These are phyloP conservation scores for Amiota minor DNA, from an alignment of 2,888 invertebrate species.

Conservation along the genomic window DNA sequence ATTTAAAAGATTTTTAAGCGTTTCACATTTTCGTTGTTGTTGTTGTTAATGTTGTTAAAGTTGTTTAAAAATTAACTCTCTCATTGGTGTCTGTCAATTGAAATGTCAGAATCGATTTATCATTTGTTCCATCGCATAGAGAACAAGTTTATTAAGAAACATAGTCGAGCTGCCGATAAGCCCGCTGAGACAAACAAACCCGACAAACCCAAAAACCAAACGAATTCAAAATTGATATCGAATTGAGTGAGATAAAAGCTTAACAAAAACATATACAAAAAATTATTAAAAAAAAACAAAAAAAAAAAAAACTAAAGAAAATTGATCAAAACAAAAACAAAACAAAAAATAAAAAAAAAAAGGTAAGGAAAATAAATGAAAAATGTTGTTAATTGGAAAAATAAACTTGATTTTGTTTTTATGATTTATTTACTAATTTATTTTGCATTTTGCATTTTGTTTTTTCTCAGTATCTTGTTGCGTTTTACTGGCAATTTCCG, in stretches of 20 bases:
- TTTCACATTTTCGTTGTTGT: not conserved
- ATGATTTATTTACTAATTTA: slow-evolving; percentile 52
- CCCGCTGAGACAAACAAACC: not conserved
- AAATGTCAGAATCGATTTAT: slow-evolving; percentile 69
- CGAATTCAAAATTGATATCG: not conserved
- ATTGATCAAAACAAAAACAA: slow-evolving; percentile 4
- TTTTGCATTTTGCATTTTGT: no score
- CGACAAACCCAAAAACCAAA: not conserved
- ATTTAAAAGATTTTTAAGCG: not conserved
- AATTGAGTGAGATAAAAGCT: slow-evolving; percentile 52
- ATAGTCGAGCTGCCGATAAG: not conserved
- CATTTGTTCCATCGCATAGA: slow-evolving; percentile 51
- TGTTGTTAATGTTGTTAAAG: not conserved
- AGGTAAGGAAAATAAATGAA: slow-evolving; percentile 2
- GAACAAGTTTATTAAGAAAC: slow-evolving; percentile 65
- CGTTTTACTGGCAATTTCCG: no score
- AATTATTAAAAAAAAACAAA: not conserved
- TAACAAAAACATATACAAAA: slow-evolving; percentile 27
- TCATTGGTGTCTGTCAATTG: slow-evolving; percentile 69
- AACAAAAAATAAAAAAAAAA: slow-evolving; percentile 19
- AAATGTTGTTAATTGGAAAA: slow-evolving; percentile 60
- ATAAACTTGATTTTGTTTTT: slow-evolving; percentile 54
- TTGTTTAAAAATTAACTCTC: slow-evolving; percentile 64
- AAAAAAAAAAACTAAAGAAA: not conserved
- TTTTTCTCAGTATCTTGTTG: no score